Conservation (phyloP, 92 coral and sea anemone species). For the Galaxea fascicularis region DNA sequence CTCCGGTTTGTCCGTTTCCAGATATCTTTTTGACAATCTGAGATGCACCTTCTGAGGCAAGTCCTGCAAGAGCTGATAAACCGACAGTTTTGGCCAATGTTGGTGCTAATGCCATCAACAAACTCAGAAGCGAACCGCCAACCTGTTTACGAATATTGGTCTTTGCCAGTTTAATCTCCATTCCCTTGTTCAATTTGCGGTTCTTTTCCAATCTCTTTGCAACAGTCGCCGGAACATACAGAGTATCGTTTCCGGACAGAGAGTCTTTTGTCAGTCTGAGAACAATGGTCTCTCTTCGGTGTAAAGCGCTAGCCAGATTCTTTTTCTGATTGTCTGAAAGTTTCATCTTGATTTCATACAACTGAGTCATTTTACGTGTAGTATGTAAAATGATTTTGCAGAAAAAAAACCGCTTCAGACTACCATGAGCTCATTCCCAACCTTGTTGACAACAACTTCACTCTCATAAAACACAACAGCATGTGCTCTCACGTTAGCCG, state of each 20-base stretch:
- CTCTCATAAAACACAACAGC: conserved; percentile 20
- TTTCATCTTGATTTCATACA: not conserved
- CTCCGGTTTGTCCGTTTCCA: not conserved
- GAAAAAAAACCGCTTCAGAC: not conserved
- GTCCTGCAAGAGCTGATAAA: not conserved
- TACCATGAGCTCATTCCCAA: conserved; percentile 4
- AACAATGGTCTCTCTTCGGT: not conserved
- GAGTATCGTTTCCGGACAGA: not conserved
- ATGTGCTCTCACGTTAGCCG: not conserved
- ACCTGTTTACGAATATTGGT: conserved; percentile 25
- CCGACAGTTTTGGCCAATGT: not conserved
- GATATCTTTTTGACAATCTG: not conserved
- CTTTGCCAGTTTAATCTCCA: conserved; percentile 7
- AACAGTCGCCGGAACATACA: not conserved
- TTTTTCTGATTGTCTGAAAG: conserved; percentile 19
- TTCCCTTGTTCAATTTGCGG: not conserved
- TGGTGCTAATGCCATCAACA: not conserved
- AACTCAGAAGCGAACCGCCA: conserved; percentile 5
- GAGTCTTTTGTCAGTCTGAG: conserved; percentile 21
- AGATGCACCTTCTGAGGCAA: conserved; percentile 1
- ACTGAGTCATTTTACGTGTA: not conserved
- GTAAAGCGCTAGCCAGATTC: conserved; percentile 1
- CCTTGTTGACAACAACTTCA: not conserved
- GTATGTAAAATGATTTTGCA: not conserved
- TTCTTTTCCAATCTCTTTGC: not conserved